A percentile compares a stretch with the other conserved stretches of the same genome.
Conservation (phyloP, 2,113 vertebrate genomes). For the Protobothrops mucrosquamatus region DNA sequence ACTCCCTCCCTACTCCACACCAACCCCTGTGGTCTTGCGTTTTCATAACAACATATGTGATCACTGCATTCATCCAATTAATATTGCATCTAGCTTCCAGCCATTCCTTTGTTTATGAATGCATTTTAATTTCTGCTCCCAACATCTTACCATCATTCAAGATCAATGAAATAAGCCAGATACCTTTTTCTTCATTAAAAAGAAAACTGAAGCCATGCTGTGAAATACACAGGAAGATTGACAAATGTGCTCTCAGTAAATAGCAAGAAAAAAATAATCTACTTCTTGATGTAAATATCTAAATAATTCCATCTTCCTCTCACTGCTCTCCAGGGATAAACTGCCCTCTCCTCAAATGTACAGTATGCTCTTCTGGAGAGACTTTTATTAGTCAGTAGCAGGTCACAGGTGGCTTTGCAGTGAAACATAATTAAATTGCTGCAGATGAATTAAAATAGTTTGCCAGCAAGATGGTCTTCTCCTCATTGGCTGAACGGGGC, state of each 20-base stretch:
- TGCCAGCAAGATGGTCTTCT: conserved; percentile 47
- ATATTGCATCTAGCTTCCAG: neutral
- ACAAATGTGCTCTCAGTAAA: neutral
- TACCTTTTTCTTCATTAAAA: neutral
- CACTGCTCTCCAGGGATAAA: conserved; percentile 16
- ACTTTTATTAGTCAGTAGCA: conserved; percentile 61
- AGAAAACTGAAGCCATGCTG: neutral
- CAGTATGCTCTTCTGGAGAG: neutral
- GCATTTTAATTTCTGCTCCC: neutral
- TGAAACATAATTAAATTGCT: conserved; percentile 70
- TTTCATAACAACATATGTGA: neutral
- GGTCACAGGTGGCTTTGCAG: conserved; percentile 70
- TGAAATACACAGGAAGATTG: neutral
- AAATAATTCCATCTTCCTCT: conserved; percentile 24
- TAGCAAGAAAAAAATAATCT: neutral
- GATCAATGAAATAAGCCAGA: neutral
- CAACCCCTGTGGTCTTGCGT: neutral
- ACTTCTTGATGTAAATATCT: conserved; percentile 16
- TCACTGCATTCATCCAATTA: neutral
- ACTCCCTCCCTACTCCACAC: neutral
- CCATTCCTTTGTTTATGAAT: neutral
- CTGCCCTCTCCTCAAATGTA: neutral
- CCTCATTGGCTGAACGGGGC: conserved; percentile 49
- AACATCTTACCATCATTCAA: neutral
- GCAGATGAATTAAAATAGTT: conserved; percentile 64